phyloP scores from a whole-genome alignment of 2,888 invertebrate species.

The Lasius platythorax region DNA sequence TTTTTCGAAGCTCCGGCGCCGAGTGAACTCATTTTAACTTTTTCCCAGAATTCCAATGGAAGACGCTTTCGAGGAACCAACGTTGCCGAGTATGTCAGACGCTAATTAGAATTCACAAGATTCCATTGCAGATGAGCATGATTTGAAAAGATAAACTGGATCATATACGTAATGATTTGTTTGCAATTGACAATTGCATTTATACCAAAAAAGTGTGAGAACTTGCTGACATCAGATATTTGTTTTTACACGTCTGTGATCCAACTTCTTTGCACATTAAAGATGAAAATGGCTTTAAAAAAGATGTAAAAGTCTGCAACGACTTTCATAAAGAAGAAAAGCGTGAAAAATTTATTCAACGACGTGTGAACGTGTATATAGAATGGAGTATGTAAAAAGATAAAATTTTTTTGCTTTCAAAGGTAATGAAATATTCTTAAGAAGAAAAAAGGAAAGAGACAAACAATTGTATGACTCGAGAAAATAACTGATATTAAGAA shows the following conservation, averaged over 20 bases:
- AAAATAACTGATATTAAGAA: background rate
- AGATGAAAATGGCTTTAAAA: background rate
- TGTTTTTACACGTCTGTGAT: background rate
- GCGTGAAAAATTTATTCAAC: background rate
- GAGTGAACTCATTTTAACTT: slow-evolving; percentile 45
- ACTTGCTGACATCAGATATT: background rate
- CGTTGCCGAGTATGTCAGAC: slow-evolving; percentile 15
- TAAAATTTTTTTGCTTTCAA: background rate
- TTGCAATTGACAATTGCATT: slow-evolving; percentile 1
- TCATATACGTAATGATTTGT: slow-evolving; percentile 11
- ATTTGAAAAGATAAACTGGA: slow-evolving; percentile 25
- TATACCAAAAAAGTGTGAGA: background rate
- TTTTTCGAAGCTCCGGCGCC: background rate
- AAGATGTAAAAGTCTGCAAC: background rate
- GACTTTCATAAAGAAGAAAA: slow-evolving; percentile 1
- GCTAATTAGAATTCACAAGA: slow-evolving; percentile 26
- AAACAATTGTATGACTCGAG: background rate
- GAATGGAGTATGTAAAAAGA: background rate
- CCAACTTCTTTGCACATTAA: background rate
- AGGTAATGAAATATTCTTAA: background rate
- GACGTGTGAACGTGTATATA: background rate
- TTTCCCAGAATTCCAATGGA: slow-evolving; percentile 59
- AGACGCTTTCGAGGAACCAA: slow-evolving; percentile 61
- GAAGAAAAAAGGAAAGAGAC: background rate
- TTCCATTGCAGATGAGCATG: slow-evolving; percentile 14